Conservation (phyloP, 2,113 vertebrate genomes). For the Prinia subflava region DNA sequence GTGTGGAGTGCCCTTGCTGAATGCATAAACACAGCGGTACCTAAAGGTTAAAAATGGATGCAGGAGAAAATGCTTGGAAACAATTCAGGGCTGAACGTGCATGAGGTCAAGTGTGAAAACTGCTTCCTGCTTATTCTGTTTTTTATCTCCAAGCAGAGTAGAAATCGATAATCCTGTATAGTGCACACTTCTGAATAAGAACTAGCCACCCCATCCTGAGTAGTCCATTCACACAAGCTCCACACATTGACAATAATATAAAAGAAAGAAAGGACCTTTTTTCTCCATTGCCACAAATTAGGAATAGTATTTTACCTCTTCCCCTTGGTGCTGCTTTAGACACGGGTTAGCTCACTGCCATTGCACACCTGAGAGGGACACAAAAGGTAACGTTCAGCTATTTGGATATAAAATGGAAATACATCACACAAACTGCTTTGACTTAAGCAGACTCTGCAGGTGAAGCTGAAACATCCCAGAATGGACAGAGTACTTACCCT, state of each 20-base stretch:
- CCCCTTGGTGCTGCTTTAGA: background rate
- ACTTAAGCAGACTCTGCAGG: background rate
- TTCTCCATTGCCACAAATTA: background rate
- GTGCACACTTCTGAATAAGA: slow-evolving; percentile 31
- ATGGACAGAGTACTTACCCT: background rate
- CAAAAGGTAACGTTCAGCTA: background rate
- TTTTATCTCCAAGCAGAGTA: slow-evolving; percentile 34
- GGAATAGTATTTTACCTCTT: background rate
- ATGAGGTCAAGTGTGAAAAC: slow-evolving; percentile 52
- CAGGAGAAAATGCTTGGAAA: slow-evolving; percentile 20
- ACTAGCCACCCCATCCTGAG: background rate
- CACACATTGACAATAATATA: background rate
- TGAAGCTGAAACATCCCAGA: background rate
- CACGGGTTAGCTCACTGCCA: background rate
- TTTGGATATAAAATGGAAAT: background rate
- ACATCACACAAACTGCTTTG: background rate
- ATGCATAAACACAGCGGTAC: background rate
- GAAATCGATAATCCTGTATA: slow-evolving; percentile 33
- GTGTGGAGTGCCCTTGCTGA: background rate
- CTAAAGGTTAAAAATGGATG: slow-evolving; percentile 24
- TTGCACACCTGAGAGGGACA: background rate
- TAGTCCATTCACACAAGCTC: background rate
- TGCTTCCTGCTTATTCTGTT: background rate
- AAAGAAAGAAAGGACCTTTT: background rate
- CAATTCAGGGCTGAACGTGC: background rate